A percentile compares a stretch with the other conserved stretches of the same genome.
Evolutionary conservation across 2,113 vertebrate species (phyloP).

Genomic region (Vanacampus margaritifer): DNA sequence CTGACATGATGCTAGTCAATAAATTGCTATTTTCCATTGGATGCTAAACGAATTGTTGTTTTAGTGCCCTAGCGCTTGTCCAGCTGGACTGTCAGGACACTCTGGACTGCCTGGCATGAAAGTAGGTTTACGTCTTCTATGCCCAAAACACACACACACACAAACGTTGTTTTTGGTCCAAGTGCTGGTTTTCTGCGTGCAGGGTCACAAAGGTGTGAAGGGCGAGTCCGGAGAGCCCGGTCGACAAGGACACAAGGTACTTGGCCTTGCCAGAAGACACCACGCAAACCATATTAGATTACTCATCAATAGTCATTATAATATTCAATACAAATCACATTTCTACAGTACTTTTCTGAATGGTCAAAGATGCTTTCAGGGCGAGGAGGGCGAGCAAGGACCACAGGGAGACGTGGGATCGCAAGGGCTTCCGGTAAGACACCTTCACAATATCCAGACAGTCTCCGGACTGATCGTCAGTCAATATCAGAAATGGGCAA

Average conservation of each 20-base stretch:
- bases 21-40: not conserved
- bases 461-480: no score
- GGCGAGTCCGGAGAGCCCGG: slow-evolving; percentile 95
- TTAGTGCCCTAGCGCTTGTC: slow-evolving; percentile 90
- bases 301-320: not conserved
- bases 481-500: no score
- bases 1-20: no score
- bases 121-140: slow-evolving; percentile 61
- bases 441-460: slow-evolving; percentile 34
- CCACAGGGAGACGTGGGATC: slow-evolving; percentile 79
- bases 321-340: not conserved
- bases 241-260: slow-evolving; percentile 92
- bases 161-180: not conserved
- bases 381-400: slow-evolving; percentile 90
- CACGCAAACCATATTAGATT: not conserved
- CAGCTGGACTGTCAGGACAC: slow-evolving; percentile 80
- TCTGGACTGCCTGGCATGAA: slow-evolving; percentile 92
- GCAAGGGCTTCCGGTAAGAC: slow-evolving; percentile 90
- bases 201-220: slow-evolving; percentile 94
- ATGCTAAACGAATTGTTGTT: slow-evolving; percentile 45
- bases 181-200: slow-evolving; percentile 21
- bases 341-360: not conserved
- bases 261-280: not conserved
- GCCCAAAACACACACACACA: not conserved
- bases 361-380: slow-evolving; percentile 67